Base-by-base conservation (phyloP, 2,888 invertebrate genomes). In the Diaphora mendica region DNA sequence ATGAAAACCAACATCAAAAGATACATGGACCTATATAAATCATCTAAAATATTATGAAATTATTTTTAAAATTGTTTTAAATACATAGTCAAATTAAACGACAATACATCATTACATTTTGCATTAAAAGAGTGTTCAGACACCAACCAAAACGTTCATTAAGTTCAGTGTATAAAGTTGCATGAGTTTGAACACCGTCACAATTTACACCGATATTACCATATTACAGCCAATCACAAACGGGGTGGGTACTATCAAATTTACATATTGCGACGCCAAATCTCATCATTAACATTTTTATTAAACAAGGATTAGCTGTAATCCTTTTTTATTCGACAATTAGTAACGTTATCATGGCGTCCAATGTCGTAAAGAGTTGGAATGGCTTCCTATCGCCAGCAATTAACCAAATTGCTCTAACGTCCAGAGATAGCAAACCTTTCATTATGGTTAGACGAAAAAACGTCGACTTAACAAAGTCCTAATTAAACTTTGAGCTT, bases 311-410 rank as follows among this genome's bases (percentile, higher is more conserved):
- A 95, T 95, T 93, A 93, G 85, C 84, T 86, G 83, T 94, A 95
- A 95, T 95, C 95, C 95, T 95, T 95, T 95, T 95, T 95, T 95
- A 95, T 95, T 94, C 89, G 95, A 93, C 95, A 95, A 95, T 95
- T 95, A 95, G 95, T 91, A 86, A 90, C 91, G 93, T 92, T 95
- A 95, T 95, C 95, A 91, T 87, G 89, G 85, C 89, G 88, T 88
- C 86, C 84, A 84, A 87, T 91, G 90, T 94, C 95, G 94, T 95
- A 95, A 95, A 95, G 95, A 95, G 95, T 95, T 95, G 91, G 89
- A 94, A 92, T 87, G 85, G 91, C 91, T 86, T 90, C 90, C 91
- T 91, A 95, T 95, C 92, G 91, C 87, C 85, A 80, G 92, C 91
- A 94, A 95, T 95, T 95, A 95, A 89, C 88, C 79, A 90, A 95